These are phyloP conservation scores for Stichodactyla helianthus DNA, from an alignment of 64 coral and sea anemone species.

Conservation along the genomic window DNA sequence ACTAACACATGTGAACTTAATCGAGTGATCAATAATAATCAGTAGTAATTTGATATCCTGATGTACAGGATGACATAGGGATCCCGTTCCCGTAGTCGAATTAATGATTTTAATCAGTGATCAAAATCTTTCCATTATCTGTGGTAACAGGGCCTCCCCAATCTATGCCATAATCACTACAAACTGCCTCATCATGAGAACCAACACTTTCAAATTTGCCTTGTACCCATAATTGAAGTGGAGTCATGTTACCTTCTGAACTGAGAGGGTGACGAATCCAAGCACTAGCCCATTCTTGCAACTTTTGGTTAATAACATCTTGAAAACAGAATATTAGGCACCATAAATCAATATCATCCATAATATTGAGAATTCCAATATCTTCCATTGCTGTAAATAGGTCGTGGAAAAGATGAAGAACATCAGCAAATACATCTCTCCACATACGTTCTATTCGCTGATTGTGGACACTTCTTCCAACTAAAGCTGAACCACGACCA, in stretches of 20 bases:
- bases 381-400: slow-evolving; percentile 21
- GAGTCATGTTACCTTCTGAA: slow-evolving; percentile 15
- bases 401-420: background rate
- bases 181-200: slow-evolving; percentile 4
- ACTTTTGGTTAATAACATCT: slow-evolving; percentile 3
- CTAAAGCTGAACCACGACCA: slow-evolving; percentile 19
- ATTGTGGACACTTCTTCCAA: slow-evolving; percentile 41
- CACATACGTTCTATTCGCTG: slow-evolving; percentile 21
- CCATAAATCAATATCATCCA: slow-evolving; percentile 1
- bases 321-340: slow-evolving; percentile 6
- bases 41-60: too few species aligned
- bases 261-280: slow-evolving; percentile 8
- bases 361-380: slow-evolving; percentile 18
- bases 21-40: too few species aligned
- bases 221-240: slow-evolving; percentile 17
- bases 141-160: slow-evolving; percentile 11
- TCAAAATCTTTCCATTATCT: too few species aligned
- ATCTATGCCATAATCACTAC: slow-evolving; percentile 7
- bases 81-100: too few species aligned
- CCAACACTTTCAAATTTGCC: slow-evolving; percentile 11
- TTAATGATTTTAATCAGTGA: too few species aligned
- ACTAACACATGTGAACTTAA: too few species aligned
- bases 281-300: background rate
- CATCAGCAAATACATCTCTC: slow-evolving; percentile 17
- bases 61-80: too few species aligned